Base-by-base conservation (phyloP, 2,888 invertebrate genomes). In the Amphipoea lucens region DNA sequence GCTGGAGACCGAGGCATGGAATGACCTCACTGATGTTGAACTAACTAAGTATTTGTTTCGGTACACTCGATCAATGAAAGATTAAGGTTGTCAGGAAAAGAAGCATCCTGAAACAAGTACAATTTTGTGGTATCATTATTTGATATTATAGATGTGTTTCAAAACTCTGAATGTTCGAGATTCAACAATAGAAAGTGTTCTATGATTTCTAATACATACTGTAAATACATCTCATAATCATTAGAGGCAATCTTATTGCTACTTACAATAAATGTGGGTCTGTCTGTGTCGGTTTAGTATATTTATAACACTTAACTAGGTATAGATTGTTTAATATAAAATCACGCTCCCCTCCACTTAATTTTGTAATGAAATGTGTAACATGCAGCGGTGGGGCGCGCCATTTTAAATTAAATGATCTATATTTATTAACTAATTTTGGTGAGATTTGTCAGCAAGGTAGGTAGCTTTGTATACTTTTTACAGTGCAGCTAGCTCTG, bases 31-130 rank as follows among this genome's bases (percentile, higher is more conserved):
- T 29, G 94, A 96, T 92, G 91, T 95, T 3, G 90, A 91, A 51
- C 79, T 96, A 79, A 90, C 94, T 0, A 96, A 96, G 81, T 92
- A 94, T 84, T 84, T 96, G 67, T 93, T 94, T 48, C 91, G 92
- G 76, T 86, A 86, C 62, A 88, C 88, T 78, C 89, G 81, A 11
- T 82, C 74, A 23, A 84, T 86, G 84, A 81, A 68, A 76, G 77
- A 82, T 11, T 88, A 81, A 84, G 48, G 45, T 66, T 51, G 63
- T 54, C 72, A 66, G 54, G 66, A 74, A 65, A 14, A 68, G 76
- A 71, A 45, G 79, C 67, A 85, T 71, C 63, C 51, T 84, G 72
- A 79, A 79, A 68, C 78, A 77, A 82, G 75, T 82, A 73, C 82
- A 88, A 77, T 74, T 78, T 42, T 81, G 67, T 74, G 36, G 42